Evolutionary conservation across 2,113 vertebrate genomes (phyloP).

Genomic region (Lophius piscatorius): DNA sequence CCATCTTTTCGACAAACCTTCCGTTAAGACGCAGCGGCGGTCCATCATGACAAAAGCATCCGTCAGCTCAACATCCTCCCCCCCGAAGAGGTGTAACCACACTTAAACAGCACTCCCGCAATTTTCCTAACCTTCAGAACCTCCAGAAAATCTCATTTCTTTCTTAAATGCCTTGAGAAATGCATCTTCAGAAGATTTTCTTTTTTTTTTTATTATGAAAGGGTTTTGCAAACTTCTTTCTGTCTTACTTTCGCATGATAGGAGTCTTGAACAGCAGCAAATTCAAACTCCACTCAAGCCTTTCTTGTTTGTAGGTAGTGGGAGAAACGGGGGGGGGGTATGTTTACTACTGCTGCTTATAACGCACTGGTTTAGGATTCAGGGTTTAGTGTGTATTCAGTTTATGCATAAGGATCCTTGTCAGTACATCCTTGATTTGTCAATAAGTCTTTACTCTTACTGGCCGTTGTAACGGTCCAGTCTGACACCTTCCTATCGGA

Average conservation of each 20-base stretch:
- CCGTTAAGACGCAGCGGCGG: constrained; percentile 17
- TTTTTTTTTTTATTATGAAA: neutral
- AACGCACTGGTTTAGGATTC: too few species aligned
- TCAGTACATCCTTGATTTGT: too few species aligned
- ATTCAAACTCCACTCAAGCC: too few species aligned
- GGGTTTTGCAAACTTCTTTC: neutral
- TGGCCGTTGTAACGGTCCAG: too few species aligned
- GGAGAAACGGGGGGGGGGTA: too few species aligned
- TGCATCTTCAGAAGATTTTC: neutral
- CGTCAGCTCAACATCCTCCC: constrained; percentile 25
- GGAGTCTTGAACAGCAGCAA: neutral
- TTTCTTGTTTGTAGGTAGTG: too few species aligned
- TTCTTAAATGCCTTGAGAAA: neutral
- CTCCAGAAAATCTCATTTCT: constrained; percentile 10
- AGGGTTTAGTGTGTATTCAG: too few species aligned
- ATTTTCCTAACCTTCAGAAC: constrained; percentile 21
- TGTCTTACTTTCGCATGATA: neutral
- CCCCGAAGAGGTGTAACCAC: constrained; percentile 25
- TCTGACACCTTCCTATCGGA: too few species aligned
- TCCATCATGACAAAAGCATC: constrained; percentile 32
- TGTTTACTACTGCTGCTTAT: too few species aligned
- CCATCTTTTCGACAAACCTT: constrained; percentile 18
- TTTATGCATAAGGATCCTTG: too few species aligned
- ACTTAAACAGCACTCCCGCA: neutral
- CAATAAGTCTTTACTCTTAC: too few species aligned